Evolutionary conservation across 2,113 vertebrate species (phyloP).

Genomic region (Motacilla tschutschensis): DNA sequence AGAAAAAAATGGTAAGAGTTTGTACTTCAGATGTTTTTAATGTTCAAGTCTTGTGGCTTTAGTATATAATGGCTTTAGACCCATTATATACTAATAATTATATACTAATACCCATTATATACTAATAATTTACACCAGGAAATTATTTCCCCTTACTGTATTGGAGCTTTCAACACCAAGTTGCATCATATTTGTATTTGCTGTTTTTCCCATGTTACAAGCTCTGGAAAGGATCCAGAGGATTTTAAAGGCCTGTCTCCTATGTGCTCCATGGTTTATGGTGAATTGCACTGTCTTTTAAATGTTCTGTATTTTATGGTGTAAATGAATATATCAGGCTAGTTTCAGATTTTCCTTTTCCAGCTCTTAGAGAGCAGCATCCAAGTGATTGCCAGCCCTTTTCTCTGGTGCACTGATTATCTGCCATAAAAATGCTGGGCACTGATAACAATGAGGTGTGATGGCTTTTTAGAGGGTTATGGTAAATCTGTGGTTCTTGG

Average conservation of each 20-base stretch:
- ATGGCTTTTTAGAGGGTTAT: neutral
- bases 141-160: neutral
- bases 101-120: too few species aligned
- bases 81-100: too few species aligned
- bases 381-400: neutral
- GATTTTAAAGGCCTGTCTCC: neutral
- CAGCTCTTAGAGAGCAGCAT: neutral
- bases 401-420: neutral
- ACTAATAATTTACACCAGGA: neutral
- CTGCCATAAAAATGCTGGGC: neutral
- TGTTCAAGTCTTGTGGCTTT: neutral
- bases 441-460: neutral
- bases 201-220: neutral
- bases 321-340: neutral
- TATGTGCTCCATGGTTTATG: neutral
- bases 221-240: neutral
- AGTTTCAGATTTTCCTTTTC: neutral
- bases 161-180: neutral
- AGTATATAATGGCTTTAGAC: neutral
- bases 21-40: neutral
- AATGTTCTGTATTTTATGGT: neutral
- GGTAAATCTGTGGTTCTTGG: neutral
- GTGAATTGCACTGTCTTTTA: neutral
- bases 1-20: conserved; percentile 62
- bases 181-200: neutral